phyloP scores from a whole-genome alignment of 2,797 vertebrate genomes.

The Peromyscus nudipes region DNA sequence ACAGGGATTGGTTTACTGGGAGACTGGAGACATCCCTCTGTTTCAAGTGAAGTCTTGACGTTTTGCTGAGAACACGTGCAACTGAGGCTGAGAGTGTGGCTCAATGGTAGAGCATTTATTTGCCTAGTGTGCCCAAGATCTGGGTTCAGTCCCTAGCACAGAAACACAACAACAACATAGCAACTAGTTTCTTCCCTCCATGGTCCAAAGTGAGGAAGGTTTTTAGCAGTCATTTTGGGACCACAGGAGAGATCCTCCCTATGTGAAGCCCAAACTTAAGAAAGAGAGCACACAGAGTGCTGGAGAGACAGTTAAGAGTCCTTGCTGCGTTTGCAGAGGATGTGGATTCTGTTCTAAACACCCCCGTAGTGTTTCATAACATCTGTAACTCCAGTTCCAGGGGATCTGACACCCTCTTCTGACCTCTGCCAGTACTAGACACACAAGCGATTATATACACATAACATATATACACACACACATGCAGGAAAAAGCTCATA shows the following conservation, averaged over 20 bases:
- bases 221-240: neutral
- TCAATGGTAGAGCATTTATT: neutral
- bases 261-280: neutral
- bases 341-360: neutral
- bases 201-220: neutral
- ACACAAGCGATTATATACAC: neutral
- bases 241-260: neutral
- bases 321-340: neutral
- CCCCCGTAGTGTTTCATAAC: neutral
- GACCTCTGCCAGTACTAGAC: neutral
- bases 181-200: neutral
- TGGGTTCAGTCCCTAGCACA: neutral
- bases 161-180: neutral
- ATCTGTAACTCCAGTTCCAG: neutral
- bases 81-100: neutral
- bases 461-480: too few species aligned
- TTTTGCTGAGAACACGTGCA: neutral
- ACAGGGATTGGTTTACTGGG: neutral
- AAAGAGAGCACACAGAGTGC: neutral
- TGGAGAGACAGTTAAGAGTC: neutral
- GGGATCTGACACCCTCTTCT: neutral
- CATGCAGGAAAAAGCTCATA: neutral
- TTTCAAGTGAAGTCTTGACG: neutral
- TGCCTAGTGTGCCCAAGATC: neutral
- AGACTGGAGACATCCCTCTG: neutral